Base-by-base conservation (phyloP, 1,140 invertebrate genomes). In the Drosophila lowei region DNA sequence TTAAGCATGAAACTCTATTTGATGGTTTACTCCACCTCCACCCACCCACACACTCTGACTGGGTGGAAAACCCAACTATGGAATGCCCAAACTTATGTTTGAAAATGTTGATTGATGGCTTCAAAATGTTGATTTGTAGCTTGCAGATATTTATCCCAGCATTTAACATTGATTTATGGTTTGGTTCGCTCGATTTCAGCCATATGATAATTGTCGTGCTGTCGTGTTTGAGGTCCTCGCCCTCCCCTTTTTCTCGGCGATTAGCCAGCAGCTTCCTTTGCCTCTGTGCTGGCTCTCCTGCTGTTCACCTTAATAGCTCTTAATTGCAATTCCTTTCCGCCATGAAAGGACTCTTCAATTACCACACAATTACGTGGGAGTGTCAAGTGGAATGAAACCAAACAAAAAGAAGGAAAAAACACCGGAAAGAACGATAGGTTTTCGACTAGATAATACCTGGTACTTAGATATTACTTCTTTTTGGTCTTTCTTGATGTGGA, bases 1-100 rank as follows among this genome's bases (percentile, higher is more conserved):
- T 83, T 83, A 83, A 84, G 75, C 79, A 84, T 83, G 79, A 77
- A 73, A 70, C 60, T 79, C 55, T 70, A 70, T 70, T 70, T 70
- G 64, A 57, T 44, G 43, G 42, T 9, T 11, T 38, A 6, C 4
- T 1, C 25, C 25, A 6, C 25, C 16, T 9, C 18, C 18, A 3
- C 49, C 9, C 60, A 21, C 0, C 7, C 16, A 18, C 18, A 18
- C 43, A 11, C 18, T 23, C 25, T n/a, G 9, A 7, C n/a, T 25
- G 1, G 28, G 34, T 46, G 38, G 53, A 65, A 13, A 46, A 13
- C 21, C 8, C 54, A 42, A 9, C 41, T 28, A 16, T 53, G 59
- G 34, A 11, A 13, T 38, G 34, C 34, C 1, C 11, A 38, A 38
- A 38, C 64, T 66, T 15, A 50, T 23, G 28, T 28, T 53, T 23